Evolutionary conservation across 2,888 invertebrate species (phyloP), one percentile per base, ranked within the genome.

Genomic region (Scelioninae gen. 1): DNA sequence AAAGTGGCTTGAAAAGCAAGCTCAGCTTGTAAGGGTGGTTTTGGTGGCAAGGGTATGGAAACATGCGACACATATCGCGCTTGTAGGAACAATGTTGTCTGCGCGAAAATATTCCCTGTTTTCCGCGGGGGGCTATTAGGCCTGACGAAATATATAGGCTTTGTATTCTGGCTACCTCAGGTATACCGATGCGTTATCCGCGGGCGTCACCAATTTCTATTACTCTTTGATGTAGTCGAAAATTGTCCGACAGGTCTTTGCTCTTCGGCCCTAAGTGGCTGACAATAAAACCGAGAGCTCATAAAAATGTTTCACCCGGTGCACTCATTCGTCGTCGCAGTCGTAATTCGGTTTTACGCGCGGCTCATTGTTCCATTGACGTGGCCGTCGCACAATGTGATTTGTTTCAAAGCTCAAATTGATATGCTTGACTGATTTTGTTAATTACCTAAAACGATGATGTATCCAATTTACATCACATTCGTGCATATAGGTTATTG

Each of bases 41-140:
- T 90, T 87, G 87, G 89, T 85, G 79, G 83, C 84, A 75, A 83
- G 85, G 85, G 83, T 55, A 55, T 65, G 79, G 82, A 81, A 79
- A 79, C 69, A 83, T 84, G 77, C 81, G 77, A 56, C 78, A 85
- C 84, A 86, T 84, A 85, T 82, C 85, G 83, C 83, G 86, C 85
- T 88, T 87, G 85, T 87, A 86, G 87, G 91, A 90, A 91, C 91
- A 91, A 91, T 91, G 91, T 90, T 90, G 90, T 91, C 91, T 91
- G 89, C 90, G 88, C 89, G 87, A 87, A 90, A 90, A n/a, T n/a
- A n/a, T n/a, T 89, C 89, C 90, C 88, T 85, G 88, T 88, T 88
- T 40, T 40, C 84, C 88, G 82, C 86, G 85, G 88, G 87, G 88
- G 89, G 90, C 91, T 89, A 90, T 91, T 91, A 90, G 89, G 89